These are phyloP conservation scores for Prosopocoilus inquinatus DNA, from an alignment of 2,888 invertebrate genomes.

Conservation along the genomic window DNA sequence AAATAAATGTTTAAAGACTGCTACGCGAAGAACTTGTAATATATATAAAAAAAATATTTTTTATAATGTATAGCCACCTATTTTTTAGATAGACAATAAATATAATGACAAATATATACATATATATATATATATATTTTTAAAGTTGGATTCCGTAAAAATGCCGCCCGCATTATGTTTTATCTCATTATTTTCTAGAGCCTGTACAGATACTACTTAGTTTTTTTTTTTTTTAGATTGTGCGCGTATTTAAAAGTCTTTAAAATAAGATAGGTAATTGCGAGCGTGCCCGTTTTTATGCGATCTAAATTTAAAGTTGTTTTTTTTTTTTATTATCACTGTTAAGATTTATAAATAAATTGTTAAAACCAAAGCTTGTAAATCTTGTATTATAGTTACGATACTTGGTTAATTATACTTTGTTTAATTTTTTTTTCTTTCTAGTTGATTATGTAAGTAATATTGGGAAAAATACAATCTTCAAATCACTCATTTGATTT, in stretches of 20 bases:
- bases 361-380: constrained; percentile 48
- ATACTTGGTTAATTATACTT: constrained; percentile 10
- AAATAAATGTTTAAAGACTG: constrained; percentile 11
- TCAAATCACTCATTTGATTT: constrained; percentile 18
- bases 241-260: not conserved
- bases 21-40: constrained; percentile 13
- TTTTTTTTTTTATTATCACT: constrained; percentile 15
- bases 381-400: constrained; percentile 44
- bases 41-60: constrained; percentile 16
- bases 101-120: constrained; percentile 8
- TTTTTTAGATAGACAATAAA: constrained; percentile 16
- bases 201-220: constrained; percentile 2
- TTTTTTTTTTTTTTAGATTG: not conserved
- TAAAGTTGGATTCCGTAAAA: constrained; percentile 3
- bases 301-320: constrained; percentile 11
- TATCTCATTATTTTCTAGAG: constrained; percentile 5
- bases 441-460: constrained; percentile 22
- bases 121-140: too few relatives aligned
- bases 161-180: not conserved
- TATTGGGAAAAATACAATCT: constrained; percentile 27
- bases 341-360: constrained; percentile 21
- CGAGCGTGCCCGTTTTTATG: not conserved
- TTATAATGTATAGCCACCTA: constrained; percentile 16
- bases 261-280: not conserved
- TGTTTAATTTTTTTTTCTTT: constrained; percentile 22